Conservation (phyloP, 92 coral and sea anemone species). For the Palythoa grandiflora region DNA sequence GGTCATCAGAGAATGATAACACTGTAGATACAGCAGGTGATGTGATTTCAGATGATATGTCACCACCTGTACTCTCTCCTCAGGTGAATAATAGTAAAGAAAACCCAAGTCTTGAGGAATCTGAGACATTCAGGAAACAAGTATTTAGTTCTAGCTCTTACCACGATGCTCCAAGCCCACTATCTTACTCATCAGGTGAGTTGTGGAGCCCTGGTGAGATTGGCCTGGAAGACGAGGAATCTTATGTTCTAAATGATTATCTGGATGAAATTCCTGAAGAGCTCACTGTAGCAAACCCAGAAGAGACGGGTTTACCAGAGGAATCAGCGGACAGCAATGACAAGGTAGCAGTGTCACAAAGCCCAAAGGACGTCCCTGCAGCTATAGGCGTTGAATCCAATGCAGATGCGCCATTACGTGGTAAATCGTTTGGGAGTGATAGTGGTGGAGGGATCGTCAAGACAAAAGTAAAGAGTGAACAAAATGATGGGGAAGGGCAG, state of each 20-base stretch:
- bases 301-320: background rate
- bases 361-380: background rate
- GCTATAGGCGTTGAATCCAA: background rate
- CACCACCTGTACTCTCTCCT: conserved; percentile 12
- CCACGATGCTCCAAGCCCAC: conserved; percentile 2
- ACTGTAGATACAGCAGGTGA: background rate
- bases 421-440: background rate
- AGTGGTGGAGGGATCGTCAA: background rate
- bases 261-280: background rate
- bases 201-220: conserved; percentile 17
- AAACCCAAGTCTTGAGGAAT: background rate
- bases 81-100: background rate
- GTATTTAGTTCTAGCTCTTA: background rate
- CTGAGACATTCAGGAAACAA: background rate
- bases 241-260: background rate
- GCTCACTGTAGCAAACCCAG: background rate
- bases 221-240: background rate
- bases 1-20: background rate
- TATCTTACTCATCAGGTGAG: conserved; percentile 33
- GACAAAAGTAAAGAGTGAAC: background rate
- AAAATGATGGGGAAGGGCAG: conserved; percentile 2
- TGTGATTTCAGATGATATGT: background rate
- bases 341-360: background rate
- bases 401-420: background rate
- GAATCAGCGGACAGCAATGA: background rate